Base-by-base conservation (phyloP, 2,888 invertebrate genomes). In the Pyrrhia umbra region DNA sequence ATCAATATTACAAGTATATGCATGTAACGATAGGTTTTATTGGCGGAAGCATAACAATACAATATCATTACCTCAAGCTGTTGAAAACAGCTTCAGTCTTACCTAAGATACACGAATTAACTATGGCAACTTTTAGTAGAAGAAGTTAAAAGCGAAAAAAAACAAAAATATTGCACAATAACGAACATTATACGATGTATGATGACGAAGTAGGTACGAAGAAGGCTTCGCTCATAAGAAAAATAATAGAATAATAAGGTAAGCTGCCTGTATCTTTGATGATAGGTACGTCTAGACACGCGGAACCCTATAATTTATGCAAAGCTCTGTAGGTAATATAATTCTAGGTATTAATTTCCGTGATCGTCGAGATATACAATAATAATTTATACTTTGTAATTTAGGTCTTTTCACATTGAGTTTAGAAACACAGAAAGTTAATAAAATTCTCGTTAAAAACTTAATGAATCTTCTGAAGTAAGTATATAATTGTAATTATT, bases 1-100 rank as follows among this genome's bases (percentile, higher is more conserved):
- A 61, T 49, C 25, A 68, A 60, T 65, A 63, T 50, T 63, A 77
- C 61, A 68, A 63, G 61, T 55, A 42, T 66, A 67, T 23, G 13
- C 21, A 62, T 49, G 54, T 62, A 68, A 65, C 60, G 68, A 72
- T 68, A 55, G 40, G 13, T 42, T 51, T 62, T 43, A 49, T 2
- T 46, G 27, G 13, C 13, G 21, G 25, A 40, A 46, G 23, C n/a
- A n/a, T n/a, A 27, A 2, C 27, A 30, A 40, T 23, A 42, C 58
- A 30, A 61, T 37, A 40, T 46, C 18, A 42, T 39, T 37, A 43
- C 0, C 1, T 18, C 4, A 10, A 46, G 16, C 8, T 37, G 15
- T 42, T 27, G 13, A 43, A 37, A 23, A 15, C n/a, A 2, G 6
- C 45, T 40, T 40, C 20, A 71, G 34, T 68, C 16, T 49, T 27